phyloP scores from a whole-genome alignment of 2,888 invertebrate genomes.

The Kuschelorhynchus macadamiae region DNA sequence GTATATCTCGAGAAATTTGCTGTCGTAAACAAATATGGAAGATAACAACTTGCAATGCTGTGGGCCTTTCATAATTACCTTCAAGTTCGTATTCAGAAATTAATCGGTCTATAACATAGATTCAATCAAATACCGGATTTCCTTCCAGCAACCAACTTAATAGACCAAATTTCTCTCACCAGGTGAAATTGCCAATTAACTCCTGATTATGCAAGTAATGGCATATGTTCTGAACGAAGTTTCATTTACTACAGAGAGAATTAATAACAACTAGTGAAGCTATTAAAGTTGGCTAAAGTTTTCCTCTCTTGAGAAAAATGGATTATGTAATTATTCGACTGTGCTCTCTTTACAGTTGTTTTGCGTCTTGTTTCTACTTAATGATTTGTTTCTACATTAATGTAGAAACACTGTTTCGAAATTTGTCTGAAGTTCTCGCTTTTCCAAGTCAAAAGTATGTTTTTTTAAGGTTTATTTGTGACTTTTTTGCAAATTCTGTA shows the following conservation, averaged over 20 bases:
- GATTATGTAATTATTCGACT: too few species aligned
- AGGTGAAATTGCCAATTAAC: slow-evolving; percentile 53
- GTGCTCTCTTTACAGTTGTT: not conserved
- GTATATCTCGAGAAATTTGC: too few species aligned
- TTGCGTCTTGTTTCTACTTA: not conserved
- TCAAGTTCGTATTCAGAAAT: slow-evolving; percentile 17
- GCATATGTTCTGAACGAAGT: not conserved
- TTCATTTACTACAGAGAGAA: slow-evolving; percentile 5
- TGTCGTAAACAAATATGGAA: not conserved
- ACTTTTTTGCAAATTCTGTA: too few species aligned
- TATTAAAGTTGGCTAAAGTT: slow-evolving; percentile 11
- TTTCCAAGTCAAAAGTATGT: too few species aligned
- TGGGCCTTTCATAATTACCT: slow-evolving; percentile 7
- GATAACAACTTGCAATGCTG: not conserved
- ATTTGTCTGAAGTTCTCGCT: too few species aligned
- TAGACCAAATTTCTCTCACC: slow-evolving; percentile 50
- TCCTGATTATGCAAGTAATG: slow-evolving; percentile 40
- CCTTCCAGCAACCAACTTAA: slow-evolving; percentile 44
- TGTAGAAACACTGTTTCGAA: too few species aligned
- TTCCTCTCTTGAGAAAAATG: too few species aligned
- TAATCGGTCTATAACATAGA: slow-evolving; percentile 24
- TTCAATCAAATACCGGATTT: slow-evolving; percentile 34
- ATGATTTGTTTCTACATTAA: not conserved
- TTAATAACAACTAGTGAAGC: slow-evolving; percentile 11
- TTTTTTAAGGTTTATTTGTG: too few species aligned